Conservation (phyloP, 1,140 invertebrate genomes). For the Drosophila nigromelanica region DNA sequence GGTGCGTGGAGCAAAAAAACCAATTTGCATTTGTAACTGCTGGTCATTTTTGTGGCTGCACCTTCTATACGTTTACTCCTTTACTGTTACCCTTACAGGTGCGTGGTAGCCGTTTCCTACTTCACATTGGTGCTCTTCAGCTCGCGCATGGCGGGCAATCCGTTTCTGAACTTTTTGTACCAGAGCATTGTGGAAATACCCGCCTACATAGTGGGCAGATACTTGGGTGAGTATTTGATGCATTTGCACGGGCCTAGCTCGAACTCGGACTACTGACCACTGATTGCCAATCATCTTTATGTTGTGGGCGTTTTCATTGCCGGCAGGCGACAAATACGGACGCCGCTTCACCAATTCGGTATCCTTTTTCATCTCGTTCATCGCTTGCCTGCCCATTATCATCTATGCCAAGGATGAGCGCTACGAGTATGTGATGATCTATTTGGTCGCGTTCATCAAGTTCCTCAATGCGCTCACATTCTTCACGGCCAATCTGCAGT, state of each 20-base stretch:
- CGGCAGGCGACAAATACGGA: slow-evolving; percentile 84
- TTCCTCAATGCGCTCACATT: slow-evolving; percentile 87
- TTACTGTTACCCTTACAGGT: slow-evolving; percentile 83
- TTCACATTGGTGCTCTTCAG: slow-evolving; percentile 87
- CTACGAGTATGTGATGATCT: slow-evolving; percentile 79
- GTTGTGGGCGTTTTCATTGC: slow-evolving; percentile 5
- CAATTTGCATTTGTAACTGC: slow-evolving; percentile 75
- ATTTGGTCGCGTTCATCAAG: slow-evolving; percentile 86
- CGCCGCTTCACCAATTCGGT: slow-evolving; percentile 85
- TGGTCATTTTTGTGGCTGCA: slow-evolving; percentile 36
- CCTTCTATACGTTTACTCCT: neutral
- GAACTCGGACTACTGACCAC: too few relatives aligned
- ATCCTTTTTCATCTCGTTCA: slow-evolving; percentile 83
- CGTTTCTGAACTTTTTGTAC: slow-evolving; percentile 88
- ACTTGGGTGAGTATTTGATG: slow-evolving; percentile 72
- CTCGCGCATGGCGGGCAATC: slow-evolving; percentile 87
- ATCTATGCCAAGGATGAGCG: slow-evolving; percentile 78
- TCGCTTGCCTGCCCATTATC: slow-evolving; percentile 84
- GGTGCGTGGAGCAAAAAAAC: slow-evolving; percentile 70
- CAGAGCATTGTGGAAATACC: slow-evolving; percentile 87
- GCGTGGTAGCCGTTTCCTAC: slow-evolving; percentile 86
- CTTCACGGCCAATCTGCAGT: slow-evolving; percentile 87
- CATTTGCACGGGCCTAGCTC: neutral
- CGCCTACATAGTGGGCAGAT: slow-evolving; percentile 84
- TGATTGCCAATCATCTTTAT: slow-evolving; percentile 43